A percentile compares a stretch with the other conserved stretches of the same genome.
phyloP scores from a whole-genome alignment of 2,113 vertebrate genomes.

The Lasiurus cinereus region DNA sequence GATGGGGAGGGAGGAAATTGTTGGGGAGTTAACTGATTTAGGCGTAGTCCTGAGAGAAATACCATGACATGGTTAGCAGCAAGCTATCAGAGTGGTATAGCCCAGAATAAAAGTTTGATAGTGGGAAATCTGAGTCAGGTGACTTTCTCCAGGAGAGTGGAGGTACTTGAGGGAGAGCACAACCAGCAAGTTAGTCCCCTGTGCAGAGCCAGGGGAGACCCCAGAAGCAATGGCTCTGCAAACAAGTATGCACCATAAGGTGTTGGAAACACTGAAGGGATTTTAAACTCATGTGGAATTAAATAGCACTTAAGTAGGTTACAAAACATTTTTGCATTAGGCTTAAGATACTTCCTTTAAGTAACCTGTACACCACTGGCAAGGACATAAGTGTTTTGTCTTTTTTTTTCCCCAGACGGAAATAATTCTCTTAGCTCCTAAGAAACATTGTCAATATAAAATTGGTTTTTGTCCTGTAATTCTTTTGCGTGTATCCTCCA shows the following conservation, averaged over 20 bases:
- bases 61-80: neutral
- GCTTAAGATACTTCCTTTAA: slow-evolving; percentile 26
- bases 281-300: slow-evolving; percentile 33
- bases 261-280: neutral
- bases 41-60: neutral
- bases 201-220: neutral
- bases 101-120: neutral
- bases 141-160: neutral
- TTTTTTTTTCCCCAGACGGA: neutral
- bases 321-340: slow-evolving; percentile 16
- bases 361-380: slow-evolving; percentile 23
- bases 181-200: neutral
- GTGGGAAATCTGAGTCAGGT: neutral
- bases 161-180: neutral
- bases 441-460: slow-evolving; percentile 32
- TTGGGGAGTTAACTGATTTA: neutral
- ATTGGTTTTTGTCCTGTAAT: neutral
- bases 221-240: no score
- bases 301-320: slow-evolving; percentile 2
- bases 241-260: neutral
- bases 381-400: slow-evolving; percentile 42
- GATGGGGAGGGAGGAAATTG: neutral
- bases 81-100: neutral
- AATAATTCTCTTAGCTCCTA: slow-evolving; percentile 43
- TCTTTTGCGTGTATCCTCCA: neutral